Evolutionary conservation across 2,888 invertebrate genomes (phyloP).

Genomic region (Adineta ricciae): DNA sequence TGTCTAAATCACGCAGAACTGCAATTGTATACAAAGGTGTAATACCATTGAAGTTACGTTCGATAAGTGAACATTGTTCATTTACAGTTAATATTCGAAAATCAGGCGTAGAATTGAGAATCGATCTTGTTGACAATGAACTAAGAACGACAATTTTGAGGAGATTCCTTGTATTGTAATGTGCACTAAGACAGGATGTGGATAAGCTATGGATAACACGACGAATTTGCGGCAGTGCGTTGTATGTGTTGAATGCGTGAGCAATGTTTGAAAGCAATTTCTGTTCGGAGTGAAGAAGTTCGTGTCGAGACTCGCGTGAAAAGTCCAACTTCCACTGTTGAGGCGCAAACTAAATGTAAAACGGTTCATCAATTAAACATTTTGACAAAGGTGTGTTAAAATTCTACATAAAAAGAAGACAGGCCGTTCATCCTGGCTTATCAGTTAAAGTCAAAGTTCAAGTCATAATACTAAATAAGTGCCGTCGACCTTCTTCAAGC

Average conservation of each 20-base stretch:
- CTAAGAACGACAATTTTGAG: background rate
- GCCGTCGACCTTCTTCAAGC: no score
- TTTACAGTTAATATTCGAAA: background rate
- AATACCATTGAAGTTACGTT: background rate
- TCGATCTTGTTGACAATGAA: background rate
- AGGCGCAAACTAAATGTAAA: background rate
- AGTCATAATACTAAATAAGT: no score
- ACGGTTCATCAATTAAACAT: no score
- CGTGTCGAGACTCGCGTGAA: background rate
- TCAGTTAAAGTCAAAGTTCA: no score
- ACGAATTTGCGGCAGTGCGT: background rate
- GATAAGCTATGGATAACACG: background rate
- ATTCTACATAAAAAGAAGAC: no score
- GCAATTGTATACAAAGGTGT: background rate
- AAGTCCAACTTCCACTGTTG: background rate
- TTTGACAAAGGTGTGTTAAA: no score
- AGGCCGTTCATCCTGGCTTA: no score
- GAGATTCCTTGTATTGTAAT: background rate
- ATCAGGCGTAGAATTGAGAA: background rate
- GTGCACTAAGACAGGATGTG: background rate
- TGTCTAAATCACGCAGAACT: background rate
- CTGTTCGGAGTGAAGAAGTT: background rate
- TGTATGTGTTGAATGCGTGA: background rate
- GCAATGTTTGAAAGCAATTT: background rate
- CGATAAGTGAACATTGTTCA: background rate